Conservation (phyloP, 2,113 vertebrate genomes). For the Noctilio leporinus region DNA sequence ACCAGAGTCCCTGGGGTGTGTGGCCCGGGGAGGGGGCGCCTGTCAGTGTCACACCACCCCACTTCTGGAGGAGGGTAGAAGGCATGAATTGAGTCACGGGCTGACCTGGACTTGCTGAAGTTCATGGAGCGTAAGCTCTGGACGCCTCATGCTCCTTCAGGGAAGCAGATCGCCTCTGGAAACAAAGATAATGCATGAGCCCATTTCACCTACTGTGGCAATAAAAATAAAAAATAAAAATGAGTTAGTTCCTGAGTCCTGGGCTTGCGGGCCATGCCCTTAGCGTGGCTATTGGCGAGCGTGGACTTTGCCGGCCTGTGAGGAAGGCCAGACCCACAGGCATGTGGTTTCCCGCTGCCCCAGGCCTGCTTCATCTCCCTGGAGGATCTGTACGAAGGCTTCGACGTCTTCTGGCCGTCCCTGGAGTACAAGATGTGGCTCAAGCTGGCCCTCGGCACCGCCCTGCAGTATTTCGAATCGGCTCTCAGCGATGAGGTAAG, state of each 20-base stretch:
- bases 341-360: background rate
- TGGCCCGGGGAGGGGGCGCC: background rate
- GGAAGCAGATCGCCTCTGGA: background rate
- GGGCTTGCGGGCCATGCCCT: background rate
- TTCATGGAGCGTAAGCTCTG: background rate
- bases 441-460: slow-evolving; percentile 49
- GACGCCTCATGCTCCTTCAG: background rate
- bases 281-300: background rate
- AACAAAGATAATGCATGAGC: background rate
- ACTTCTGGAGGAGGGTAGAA: background rate
- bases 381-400: slow-evolving; percentile 66
- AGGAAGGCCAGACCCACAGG: background rate
- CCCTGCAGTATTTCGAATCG: slow-evolving; percentile 55
- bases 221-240: background rate
- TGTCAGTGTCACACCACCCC: background rate
- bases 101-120: background rate
- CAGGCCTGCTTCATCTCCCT: slow-evolving; percentile 69
- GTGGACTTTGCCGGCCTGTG: background rate
- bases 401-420: slow-evolving; percentile 69
- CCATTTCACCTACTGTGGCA: background rate
- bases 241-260: background rate
- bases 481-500: slow-evolving; percentile 46
- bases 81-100: background rate
- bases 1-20: background rate
- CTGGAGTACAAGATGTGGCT: slow-evolving; percentile 71